Evolutionary conservation across 2,888 invertebrate species (phyloP).

Genomic region (Diplolepis rosae): DNA sequence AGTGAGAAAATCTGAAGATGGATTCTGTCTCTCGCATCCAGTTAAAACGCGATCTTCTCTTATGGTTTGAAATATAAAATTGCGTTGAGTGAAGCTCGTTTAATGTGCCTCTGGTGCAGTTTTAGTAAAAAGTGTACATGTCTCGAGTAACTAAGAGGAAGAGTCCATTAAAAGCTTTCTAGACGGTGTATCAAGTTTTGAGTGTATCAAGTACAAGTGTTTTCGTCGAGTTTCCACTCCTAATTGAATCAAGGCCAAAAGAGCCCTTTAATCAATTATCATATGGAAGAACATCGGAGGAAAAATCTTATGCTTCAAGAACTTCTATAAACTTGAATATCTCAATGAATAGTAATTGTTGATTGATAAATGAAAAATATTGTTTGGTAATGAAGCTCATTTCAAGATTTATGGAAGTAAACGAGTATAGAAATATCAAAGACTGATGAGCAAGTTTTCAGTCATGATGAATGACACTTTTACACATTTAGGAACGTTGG

Average conservation of each 20-base stretch:
- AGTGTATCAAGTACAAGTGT: background rate
- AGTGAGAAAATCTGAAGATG: background rate
- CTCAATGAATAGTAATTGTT: background rate
- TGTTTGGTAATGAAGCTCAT: too few species aligned
- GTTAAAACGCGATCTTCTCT: too few species aligned
- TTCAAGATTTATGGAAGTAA: background rate
- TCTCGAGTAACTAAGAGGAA: background rate
- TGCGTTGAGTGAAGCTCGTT: background rate
- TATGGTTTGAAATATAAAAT: background rate
- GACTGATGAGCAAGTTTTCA: background rate
- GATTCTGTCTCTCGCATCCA: background rate
- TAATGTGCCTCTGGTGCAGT: background rate
- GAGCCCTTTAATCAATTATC: background rate
- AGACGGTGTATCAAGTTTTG: constrained; percentile 2
- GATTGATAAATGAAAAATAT: too few species aligned
- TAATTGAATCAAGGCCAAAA: constrained; percentile 22
- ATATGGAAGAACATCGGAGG: background rate
- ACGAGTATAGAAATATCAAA: background rate
- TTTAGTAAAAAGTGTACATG: background rate
- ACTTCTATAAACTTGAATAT: background rate
- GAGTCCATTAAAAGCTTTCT: background rate
- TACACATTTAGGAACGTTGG: background rate
- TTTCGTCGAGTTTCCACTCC: background rate
- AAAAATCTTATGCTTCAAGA: background rate
- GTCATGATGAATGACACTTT: background rate